These are phyloP conservation scores for Ophraella communa DNA, from an alignment of 2,888 invertebrate genomes.

Conservation along the genomic window DNA sequence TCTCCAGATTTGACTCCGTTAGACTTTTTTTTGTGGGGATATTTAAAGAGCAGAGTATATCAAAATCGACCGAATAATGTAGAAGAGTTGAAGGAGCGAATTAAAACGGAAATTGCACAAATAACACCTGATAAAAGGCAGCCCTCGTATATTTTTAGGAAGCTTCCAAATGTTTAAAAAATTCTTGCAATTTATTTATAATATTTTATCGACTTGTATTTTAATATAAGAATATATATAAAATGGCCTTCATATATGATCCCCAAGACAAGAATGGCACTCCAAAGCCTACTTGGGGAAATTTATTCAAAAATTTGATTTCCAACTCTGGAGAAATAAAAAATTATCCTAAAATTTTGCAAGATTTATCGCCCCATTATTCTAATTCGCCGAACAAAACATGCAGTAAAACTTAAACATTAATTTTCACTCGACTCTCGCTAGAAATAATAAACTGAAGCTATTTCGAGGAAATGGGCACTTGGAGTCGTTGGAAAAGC, in stretches of 20 bases:
- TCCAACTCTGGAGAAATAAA: background rate
- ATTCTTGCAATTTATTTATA: too few relatives aligned
- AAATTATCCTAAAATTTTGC: background rate
- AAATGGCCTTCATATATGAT: background rate
- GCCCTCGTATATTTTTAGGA: too few relatives aligned
- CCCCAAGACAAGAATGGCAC: background rate
- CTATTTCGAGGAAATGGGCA: constrained; percentile 23
- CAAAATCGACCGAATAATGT: too few relatives aligned
- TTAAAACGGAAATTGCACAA: too few relatives aligned
- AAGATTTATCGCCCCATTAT: constrained; percentile 9
- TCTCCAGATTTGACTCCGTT: too few relatives aligned
- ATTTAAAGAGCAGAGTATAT: too few relatives aligned
- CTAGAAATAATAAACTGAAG: constrained; percentile 31
- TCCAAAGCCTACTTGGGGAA: background rate
- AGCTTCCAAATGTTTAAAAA: too few relatives aligned
- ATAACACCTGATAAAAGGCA: too few relatives aligned
- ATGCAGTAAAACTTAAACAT: constrained; percentile 30
- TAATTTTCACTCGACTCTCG: constrained; percentile 35
- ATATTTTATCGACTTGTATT: too few relatives aligned
- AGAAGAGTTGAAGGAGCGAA: too few relatives aligned
- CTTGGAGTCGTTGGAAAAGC: constrained; percentile 26
- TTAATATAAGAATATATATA: too few relatives aligned
- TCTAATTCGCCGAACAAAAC: constrained; percentile 14
- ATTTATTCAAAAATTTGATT: constrained; percentile 9
- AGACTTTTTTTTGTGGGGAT: too few relatives aligned